Evolutionary conservation across 2,797 vertebrate species (phyloP), one percentile per base, ranked within the genome.

Genomic region (Lindbergichthys nudifrons): DNA sequence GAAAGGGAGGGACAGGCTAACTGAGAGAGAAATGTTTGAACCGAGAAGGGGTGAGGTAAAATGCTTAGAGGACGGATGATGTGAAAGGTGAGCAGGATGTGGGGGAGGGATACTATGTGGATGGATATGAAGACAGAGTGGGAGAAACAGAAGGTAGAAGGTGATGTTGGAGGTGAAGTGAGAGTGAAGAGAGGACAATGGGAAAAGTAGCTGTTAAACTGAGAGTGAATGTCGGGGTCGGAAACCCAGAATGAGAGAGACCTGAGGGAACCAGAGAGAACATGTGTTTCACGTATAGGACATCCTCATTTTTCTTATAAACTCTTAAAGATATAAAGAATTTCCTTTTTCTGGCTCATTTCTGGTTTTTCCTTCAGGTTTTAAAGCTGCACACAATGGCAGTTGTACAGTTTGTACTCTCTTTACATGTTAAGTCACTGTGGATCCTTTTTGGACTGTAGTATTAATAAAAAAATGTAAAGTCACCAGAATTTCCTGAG

Each of bases 201-300:
- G 51, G 41, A 19, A 59, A 66, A 19, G 59, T 13, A 3, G 57
- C 39, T 15, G 79, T 39, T 45, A 48, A 58, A 58, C 16, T 1
- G 23, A 71, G 76, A 57, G 70, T 70, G 73, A 88, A 80, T 85
- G 80, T 84, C 84, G 88, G 88, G 73, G 77, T 88, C 82, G 82
- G 88, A 83, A 87, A 87, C 64, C 63, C 82, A 75, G 50, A 68
- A 63, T 80, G 64, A 62, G 54, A 62, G 54, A 62, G 54, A 71
- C 89, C 65, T 16, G 57, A 73, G 76, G 76, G 81, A 86, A 77
- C 32, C 32, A 36, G 32, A 36, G 32, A 36, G 32, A 46, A 64
- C 5, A 21, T 43, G 21, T 16, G 18, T 62, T 53, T 60, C 12
- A 41, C n/a, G n/a, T 11, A 23, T 11, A 23, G 14, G 3, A 11